These are phyloP conservation scores for Limnephilus rhombicus DNA, from an alignment of 2,888 invertebrate species.

Conservation along the genomic window DNA sequence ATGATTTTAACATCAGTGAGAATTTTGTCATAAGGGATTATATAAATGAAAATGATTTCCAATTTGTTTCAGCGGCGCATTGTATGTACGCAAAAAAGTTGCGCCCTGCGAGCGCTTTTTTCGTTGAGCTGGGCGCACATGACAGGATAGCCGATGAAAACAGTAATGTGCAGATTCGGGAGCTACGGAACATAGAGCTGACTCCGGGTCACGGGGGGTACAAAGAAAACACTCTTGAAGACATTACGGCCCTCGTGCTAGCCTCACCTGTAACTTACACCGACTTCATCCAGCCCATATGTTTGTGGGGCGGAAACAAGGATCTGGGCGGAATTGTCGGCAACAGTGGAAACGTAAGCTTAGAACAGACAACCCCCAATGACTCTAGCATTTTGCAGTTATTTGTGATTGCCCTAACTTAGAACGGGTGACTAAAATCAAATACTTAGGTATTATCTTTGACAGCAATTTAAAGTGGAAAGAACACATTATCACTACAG, in stretches of 20 bases:
- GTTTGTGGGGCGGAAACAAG: conserved; percentile 77
- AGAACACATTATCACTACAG: too few species aligned
- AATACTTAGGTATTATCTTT: too few species aligned
- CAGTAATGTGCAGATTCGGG: neutral
- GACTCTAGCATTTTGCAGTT: neutral
- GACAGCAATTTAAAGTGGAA: too few species aligned
- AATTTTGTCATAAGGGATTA: too few species aligned
- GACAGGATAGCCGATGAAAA: neutral
- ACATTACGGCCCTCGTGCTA: conserved; percentile 78
- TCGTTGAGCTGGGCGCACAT: neutral
- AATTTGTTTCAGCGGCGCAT: conserved; percentile 4
- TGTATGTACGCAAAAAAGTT: neutral
- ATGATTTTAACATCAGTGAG: too few species aligned
- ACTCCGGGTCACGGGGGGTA: neutral
- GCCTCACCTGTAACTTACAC: conserved; percentile 75
- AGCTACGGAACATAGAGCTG: neutral
- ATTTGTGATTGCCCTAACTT: too few species aligned
- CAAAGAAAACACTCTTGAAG: neutral
- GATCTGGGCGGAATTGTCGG: conserved; percentile 72
- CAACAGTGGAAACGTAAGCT: conserved; percentile 72
- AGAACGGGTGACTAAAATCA: too few species aligned
- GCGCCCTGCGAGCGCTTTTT: neutral
- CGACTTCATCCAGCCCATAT: conserved; percentile 77
- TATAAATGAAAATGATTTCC: too few species aligned
- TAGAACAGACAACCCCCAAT: neutral